Conservation (phyloP, 2,797 vertebrate genomes). For the Propithecus perrieri region DNA sequence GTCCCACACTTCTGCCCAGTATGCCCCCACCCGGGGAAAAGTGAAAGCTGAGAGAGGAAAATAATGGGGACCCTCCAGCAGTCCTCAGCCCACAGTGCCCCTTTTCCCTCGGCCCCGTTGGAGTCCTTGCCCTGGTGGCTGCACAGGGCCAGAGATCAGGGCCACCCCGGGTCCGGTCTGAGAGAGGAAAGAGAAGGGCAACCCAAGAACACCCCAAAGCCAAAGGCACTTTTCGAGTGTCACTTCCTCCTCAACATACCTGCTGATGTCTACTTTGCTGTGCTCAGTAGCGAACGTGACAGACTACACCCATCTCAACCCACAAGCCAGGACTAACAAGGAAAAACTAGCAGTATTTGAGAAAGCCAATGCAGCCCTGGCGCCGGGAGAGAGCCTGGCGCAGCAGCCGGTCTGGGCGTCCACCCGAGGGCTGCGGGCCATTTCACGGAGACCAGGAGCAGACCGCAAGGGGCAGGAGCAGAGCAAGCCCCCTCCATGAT, state of each 20-base stretch:
- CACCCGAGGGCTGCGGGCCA: accelerated
- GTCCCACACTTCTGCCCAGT: background rate
- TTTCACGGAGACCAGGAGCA: accelerated
- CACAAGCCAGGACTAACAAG: background rate
- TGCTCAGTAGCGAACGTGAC: background rate
- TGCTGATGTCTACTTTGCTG: background rate
- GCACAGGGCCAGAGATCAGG: too few species aligned
- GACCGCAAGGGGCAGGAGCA: background rate
- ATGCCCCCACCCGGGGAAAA: background rate
- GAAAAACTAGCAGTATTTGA: accelerated
- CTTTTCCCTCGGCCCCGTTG: background rate
- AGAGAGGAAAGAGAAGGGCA: background rate
- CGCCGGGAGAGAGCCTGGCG: background rate
- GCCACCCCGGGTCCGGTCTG: background rate
- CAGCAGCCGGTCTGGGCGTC: background rate
- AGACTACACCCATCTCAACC: background rate
- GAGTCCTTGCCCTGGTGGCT: accelerated
- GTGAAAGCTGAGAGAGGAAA: background rate
- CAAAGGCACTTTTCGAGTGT: background rate
- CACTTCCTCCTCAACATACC: too few species aligned
- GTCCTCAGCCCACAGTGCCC: background rate
- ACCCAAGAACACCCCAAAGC: accelerated
- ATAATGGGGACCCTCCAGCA: background rate
- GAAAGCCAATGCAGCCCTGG: background rate
- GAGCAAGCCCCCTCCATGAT: background rate